Evolutionary conservation across 2,113 vertebrate species (phyloP), one percentile per base, ranked within the genome.

Genomic region (Lamprologus speciosus): DNA sequence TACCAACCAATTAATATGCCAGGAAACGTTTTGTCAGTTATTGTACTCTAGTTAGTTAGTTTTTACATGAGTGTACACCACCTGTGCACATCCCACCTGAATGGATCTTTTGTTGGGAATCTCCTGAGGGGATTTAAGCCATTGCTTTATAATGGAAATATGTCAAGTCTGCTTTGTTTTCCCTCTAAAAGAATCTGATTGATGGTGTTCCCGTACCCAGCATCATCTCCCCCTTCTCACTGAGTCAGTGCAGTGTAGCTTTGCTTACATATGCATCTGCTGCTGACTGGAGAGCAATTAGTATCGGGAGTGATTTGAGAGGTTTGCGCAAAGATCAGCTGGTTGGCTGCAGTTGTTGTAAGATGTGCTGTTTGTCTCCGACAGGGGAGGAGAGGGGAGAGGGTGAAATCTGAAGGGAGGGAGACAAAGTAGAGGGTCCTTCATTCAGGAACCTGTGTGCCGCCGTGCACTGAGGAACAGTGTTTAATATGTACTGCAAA

Each of bases 101-200:
- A 58, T 78, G 13, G 19, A 14, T 55, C 33, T 65, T 37, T n/a
- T 65, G 57, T 60, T 60, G 57, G 57, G 16, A 33, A 60, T 60
- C 57, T 33, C 35, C 87, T 84, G 50, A 91, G 89, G 81, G 26
- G 78, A 84, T 95, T 93, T 81, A 92, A 92, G 85, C 55, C 40
- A 91, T 88, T 8, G 80, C 93, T 94, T 92, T 87, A 80, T 90
- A 94, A 93, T 94, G 88, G 94, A 95, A 95, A 81, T 84, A 90
- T 57, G 84, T 85, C 33, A 50, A 68, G 87, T 60, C 81, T 82
- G 80, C 79, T 93, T 92, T 93, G 83, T 94, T 95, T 93, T 89
- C 90, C 84, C 91, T 93, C 87, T 78, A 83, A 57, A 88, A 80
- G 55, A 80, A 35, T 85, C 84, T 84, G 83, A 95, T 88, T 90